phyloP scores from a whole-genome alignment of 2,797 vertebrate species.

The Scyliorhinus canicula region DNA sequence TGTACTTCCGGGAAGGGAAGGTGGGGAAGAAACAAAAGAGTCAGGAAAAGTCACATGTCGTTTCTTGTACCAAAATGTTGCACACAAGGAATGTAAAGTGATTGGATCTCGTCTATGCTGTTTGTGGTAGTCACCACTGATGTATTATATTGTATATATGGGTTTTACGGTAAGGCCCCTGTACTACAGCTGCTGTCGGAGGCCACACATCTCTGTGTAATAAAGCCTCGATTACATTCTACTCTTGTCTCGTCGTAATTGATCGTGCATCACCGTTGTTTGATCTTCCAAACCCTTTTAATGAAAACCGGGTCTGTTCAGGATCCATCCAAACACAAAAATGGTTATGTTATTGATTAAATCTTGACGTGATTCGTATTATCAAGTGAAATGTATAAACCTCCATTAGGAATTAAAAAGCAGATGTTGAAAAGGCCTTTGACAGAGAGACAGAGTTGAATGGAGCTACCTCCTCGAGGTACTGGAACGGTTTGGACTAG shows the following conservation, averaged over 20 bases:
- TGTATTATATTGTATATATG: too few relatives aligned
- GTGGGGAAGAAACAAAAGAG: background rate
- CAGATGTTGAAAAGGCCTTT: too few relatives aligned
- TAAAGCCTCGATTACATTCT: too few relatives aligned
- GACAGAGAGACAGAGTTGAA: too few relatives aligned
- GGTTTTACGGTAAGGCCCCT: too few relatives aligned
- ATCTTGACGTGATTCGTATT: constrained; percentile 13
- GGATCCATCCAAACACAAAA: background rate
- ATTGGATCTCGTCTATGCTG: background rate
- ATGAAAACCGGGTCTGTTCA: background rate
- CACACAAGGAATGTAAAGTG: background rate
- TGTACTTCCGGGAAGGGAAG: background rate
- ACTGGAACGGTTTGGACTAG: too few relatives aligned
- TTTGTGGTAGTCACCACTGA: too few relatives aligned
- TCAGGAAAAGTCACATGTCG: background rate
- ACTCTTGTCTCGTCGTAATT: too few relatives aligned
- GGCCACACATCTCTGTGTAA: too few relatives aligned
- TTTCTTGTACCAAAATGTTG: background rate
- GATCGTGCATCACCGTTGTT: too few relatives aligned
- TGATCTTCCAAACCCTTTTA: constrained; percentile 13
- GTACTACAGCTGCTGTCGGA: too few relatives aligned
- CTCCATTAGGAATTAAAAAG: background rate
- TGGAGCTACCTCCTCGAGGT: too few relatives aligned
- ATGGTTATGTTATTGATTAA: background rate
- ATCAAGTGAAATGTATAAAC: constrained; percentile 21